These are phyloP conservation scores for Patella caerulea DNA, from an alignment of 2,888 invertebrate species.

Conservation along the genomic window DNA sequence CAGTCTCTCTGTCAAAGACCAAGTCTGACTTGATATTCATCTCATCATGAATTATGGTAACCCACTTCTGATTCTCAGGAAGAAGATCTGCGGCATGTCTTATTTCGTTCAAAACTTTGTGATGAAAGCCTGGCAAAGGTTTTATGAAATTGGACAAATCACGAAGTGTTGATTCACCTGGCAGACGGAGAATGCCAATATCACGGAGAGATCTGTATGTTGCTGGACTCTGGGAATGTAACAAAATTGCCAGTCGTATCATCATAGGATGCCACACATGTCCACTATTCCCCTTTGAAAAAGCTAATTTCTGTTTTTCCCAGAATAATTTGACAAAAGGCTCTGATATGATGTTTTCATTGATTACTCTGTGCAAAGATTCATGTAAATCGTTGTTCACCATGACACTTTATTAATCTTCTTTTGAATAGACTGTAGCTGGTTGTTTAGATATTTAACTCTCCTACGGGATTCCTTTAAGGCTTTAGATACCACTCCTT, in stretches of 20 bases:
- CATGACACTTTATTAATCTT: too few relatives aligned
- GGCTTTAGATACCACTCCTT: too few relatives aligned
- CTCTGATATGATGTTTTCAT: too few relatives aligned
- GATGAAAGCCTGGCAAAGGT: not conserved
- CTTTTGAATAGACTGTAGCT: too few relatives aligned
- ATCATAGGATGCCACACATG: not conserved
- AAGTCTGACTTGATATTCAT: not conserved
- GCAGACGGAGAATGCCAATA: not conserved
- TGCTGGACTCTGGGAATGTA: conserved; percentile 1
- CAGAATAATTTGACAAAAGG: too few relatives aligned
- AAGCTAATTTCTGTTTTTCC: not conserved
- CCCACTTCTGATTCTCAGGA: not conserved
- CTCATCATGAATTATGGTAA: not conserved
- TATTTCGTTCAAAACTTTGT: not conserved
- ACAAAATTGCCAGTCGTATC: not conserved
- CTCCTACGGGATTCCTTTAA: too few relatives aligned
- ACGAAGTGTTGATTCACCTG: not conserved
- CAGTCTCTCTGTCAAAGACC: too few relatives aligned
- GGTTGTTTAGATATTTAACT: too few relatives aligned
- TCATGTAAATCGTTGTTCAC: too few relatives aligned
- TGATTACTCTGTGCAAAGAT: too few relatives aligned
- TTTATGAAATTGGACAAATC: not conserved
- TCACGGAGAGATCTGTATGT: not conserved
- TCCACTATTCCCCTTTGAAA: not conserved
- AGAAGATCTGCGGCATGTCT: not conserved